A percentile compares a stretch with the other conserved stretches of the same genome.
Conservation (phyloP, 2,113 vertebrate species). For the Emydocephalus ijimae region DNA sequence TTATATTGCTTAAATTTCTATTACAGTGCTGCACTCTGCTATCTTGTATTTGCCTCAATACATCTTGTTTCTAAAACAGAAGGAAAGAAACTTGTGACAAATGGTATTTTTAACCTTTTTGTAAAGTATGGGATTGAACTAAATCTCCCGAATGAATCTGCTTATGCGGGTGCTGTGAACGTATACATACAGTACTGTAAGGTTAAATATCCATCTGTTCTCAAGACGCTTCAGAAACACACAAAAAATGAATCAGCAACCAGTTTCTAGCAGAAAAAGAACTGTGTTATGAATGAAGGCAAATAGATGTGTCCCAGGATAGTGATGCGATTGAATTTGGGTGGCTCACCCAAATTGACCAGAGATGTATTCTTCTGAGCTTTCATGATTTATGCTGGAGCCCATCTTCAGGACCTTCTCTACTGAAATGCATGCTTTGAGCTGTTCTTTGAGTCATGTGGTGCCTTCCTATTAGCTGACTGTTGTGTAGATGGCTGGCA, state of each 20-base stretch:
- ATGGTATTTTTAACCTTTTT: neutral
- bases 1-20: neutral
- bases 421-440: neutral
- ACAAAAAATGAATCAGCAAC: neutral
- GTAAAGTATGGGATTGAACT: neutral
- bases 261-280: neutral
- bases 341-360: too few species aligned
- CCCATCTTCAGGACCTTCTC: too few species aligned
- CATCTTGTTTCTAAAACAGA: neutral
- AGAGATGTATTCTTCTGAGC: too few species aligned
- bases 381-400: too few species aligned
- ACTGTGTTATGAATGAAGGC: neutral
- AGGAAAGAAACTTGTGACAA: neutral
- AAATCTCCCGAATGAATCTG: neutral
- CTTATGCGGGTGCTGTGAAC: neutral
- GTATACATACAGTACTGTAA: neutral
- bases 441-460: neutral
- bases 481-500: neutral
- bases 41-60: neutral
- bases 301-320: too few species aligned
- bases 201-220: neutral
- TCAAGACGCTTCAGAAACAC: neutral
- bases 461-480: neutral
- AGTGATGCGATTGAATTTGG: neutral
- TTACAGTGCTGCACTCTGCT: neutral